phyloP scores from a whole-genome alignment of 1,140 invertebrate genomes.

The Drosophila guanche region DNA sequence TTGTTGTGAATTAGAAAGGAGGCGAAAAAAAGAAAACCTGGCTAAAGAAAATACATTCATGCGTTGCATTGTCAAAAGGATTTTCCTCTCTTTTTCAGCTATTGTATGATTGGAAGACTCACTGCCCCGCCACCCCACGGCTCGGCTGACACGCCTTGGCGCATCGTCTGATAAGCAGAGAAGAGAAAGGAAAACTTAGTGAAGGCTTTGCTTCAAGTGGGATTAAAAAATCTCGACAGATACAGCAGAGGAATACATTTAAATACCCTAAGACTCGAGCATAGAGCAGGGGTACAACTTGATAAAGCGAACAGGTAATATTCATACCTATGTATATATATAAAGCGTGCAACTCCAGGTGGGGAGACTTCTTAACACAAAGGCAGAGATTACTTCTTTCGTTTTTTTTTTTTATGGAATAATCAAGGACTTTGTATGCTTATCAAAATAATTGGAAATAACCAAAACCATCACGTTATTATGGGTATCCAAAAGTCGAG shows the following conservation, averaged over 20 bases:
- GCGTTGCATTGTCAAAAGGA: constrained; percentile 71
- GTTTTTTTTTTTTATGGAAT: no score
- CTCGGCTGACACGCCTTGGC: constrained; percentile 76
- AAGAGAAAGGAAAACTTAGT: constrained; percentile 45
- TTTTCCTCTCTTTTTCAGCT: constrained; percentile 48
- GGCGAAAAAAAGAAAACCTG: constrained; percentile 2
- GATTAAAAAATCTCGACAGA: constrained; percentile 60
- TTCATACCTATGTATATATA: no score
- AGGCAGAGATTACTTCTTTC: no score
- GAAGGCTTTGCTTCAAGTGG: constrained; percentile 66
- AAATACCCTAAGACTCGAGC: constrained; percentile 29
- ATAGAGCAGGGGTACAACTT: constrained; percentile 3
- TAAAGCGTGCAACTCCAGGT: no score
- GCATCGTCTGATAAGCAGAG: constrained; percentile 69
- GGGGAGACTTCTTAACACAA: no score
- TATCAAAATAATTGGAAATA: no score
- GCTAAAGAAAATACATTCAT: constrained; percentile 58
- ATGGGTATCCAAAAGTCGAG: no score
- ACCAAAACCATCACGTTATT: no score
- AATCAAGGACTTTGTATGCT: no score
- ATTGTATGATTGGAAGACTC: constrained; percentile 52
- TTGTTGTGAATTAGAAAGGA: constrained; percentile 70
- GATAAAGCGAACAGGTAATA: neutral
- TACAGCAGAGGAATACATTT: constrained; percentile 31
- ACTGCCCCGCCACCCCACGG: constrained; percentile 15